A percentile compares a stretch with the other conserved stretches of the same genome.
Evolutionary conservation across 2,888 invertebrate species (phyloP).

Genomic region (Pheosia tremula): DNA sequence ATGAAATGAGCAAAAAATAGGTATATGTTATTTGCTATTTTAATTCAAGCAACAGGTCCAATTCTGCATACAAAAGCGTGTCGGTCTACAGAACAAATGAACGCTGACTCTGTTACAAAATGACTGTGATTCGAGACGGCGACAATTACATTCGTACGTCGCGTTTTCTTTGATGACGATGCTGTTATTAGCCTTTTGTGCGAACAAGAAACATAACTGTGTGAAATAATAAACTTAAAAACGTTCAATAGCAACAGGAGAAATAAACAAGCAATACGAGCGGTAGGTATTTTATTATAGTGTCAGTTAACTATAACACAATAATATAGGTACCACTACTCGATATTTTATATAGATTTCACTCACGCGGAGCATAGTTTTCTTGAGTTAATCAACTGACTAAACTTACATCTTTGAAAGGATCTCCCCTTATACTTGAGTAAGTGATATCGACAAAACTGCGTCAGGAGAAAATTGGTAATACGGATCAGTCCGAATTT

Average conservation of each 20-base stretch:
- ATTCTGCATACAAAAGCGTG: constrained; percentile 6
- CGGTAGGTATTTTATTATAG: no score
- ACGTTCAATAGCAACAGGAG: no score
- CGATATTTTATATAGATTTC: no score
- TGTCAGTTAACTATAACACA: no score
- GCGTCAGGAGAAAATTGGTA: not conserved
- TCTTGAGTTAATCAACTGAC: not conserved
- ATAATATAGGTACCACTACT: no score
- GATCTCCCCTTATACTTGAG: not conserved
- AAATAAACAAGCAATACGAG: no score
- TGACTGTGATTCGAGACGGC: constrained; percentile 10
- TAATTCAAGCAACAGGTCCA: constrained; percentile 27
- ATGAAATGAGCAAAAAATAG: constrained; percentile 7
- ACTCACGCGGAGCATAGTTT: no score
- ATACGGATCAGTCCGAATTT: not conserved
- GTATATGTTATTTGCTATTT: constrained; percentile 12
- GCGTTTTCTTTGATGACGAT: constrained; percentile 7
- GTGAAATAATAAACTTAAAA: no score
- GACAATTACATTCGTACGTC: constrained; percentile 4
- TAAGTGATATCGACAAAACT: not conserved
- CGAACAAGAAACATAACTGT: not conserved
- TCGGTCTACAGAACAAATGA: constrained; percentile 14
- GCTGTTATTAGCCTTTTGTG: not conserved
- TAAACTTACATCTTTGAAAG: not conserved
- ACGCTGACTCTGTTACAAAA: constrained; percentile 17